Evolutionary conservation across 92 coral and sea anemone species (phyloP).

Genomic region (Anthopleura xanthogrammica): DNA sequence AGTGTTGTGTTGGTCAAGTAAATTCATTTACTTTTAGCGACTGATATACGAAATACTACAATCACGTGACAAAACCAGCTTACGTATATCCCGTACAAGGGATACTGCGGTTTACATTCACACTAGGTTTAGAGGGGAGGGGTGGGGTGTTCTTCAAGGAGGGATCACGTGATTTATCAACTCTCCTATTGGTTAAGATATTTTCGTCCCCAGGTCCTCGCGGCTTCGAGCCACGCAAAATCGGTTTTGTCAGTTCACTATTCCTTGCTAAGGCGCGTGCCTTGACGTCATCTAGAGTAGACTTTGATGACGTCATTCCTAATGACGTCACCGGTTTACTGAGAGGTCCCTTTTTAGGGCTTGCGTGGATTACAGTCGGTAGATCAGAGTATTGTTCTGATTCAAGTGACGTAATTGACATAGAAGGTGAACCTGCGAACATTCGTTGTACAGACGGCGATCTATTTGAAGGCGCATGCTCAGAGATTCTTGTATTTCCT

Average conservation of each 20-base stretch:
- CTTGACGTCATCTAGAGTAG: slow-evolving; percentile 29
- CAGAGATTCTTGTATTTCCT: slow-evolving; percentile 11
- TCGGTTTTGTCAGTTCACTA: slow-evolving; percentile 26
- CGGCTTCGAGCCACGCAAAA: slow-evolving; percentile 28
- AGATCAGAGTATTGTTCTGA: slow-evolving; percentile 74
- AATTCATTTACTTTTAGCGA: no score
- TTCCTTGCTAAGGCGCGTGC: slow-evolving; percentile 30
- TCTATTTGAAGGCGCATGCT: slow-evolving; percentile 37
- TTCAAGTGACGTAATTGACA: slow-evolving; percentile 75
- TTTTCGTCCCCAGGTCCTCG: slow-evolving; percentile 18
- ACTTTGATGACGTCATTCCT: slow-evolving; percentile 10
- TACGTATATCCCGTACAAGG: not conserved
- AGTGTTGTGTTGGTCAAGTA: no score
- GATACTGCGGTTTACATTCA: slow-evolving; percentile 19
- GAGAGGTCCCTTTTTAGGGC: slow-evolving; percentile 26
- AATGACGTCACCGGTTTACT: slow-evolving; percentile 1
- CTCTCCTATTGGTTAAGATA: slow-evolving; percentile 4
- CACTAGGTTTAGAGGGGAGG: slow-evolving; percentile 56
- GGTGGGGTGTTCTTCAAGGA: slow-evolving; percentile 28
- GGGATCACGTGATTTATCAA: slow-evolving; percentile 43
- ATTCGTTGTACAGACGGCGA: slow-evolving; percentile 59
- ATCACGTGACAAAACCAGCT: not conserved
- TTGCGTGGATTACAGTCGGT: slow-evolving; percentile 68
- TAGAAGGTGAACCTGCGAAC: slow-evolving; percentile 64
- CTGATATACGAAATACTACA: no score